These are phyloP conservation scores for Vespertilio murinus DNA, from an alignment of 2,797 vertebrate species.

Conservation along the genomic window DNA sequence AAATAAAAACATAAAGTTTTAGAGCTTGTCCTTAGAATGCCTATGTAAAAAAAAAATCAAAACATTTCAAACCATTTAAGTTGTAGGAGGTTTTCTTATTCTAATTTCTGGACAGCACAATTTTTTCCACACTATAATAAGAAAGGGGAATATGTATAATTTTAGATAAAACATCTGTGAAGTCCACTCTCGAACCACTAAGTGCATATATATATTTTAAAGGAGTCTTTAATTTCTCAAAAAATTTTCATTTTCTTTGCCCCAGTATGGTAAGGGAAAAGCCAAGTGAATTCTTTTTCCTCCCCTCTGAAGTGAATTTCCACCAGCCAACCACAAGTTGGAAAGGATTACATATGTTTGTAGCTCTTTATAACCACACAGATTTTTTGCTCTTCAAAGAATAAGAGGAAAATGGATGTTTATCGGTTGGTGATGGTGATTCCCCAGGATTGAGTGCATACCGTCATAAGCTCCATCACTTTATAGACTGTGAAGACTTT, in stretches of 20 bases:
- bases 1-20: background rate
- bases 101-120: background rate
- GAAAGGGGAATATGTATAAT: background rate
- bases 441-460: background rate
- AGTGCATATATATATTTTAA: background rate
- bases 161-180: slow-evolving; percentile 42
- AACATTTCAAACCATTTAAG: background rate
- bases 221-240: slow-evolving; percentile 32
- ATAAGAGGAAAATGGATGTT: background rate
- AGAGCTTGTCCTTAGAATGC: background rate
- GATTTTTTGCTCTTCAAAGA: background rate
- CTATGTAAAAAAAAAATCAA: background rate
- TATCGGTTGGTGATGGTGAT: background rate
- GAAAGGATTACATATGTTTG: slow-evolving; percentile 38
- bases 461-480: fast-evolving
- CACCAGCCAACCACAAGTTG: slow-evolving; percentile 21
- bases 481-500: background rate
- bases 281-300: slow-evolving; percentile 23
- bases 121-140: slow-evolving; percentile 14
- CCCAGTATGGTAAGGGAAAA: background rate
- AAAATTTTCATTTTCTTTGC: slow-evolving; percentile 44
- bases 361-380: background rate
- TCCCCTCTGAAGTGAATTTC: slow-evolving; percentile 17
- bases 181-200: background rate
- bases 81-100: background rate